Base-by-base conservation (phyloP, 1,140 invertebrate genomes). In the Drosophila hydei region DNA sequence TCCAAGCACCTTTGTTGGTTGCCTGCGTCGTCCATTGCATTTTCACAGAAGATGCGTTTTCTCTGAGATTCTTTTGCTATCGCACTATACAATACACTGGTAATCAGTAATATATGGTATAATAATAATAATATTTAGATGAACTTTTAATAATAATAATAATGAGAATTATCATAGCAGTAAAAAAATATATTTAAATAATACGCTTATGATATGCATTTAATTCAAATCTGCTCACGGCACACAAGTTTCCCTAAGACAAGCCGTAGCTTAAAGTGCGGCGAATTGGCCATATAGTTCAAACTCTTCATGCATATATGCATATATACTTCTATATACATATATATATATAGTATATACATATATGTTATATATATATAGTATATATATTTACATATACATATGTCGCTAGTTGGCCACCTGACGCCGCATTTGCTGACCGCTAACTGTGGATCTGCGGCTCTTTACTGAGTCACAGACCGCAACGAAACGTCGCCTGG, bases 391-490 rank as follows among this genome's bases (percentile, higher is more conserved):
- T 1, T 52, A 12, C 16, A 36, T 54, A 25, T 2, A 40, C 25
- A 25, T 4, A 11, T 27, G 23, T 11, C 14, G 4, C 27, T 5
- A 36, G 27, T 36, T 51, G 58, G 48, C 50, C 71, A 73, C 58
- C 63, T 72, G 56, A 47, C 55, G 50, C 14, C 51, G 33, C 51
- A 64, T 19, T 19, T 27, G 25, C 52, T 64, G 47, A 72, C 60
- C 60, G 61, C 52, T 64, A 52, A 59, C 61, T 58, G 61, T 48
- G 16, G 23, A 50, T 38, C 30, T 48, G 16, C 52, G 21, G 42
- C 43, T 55, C 36, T 70, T 63, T 48, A 30, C 72, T 72, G 56
- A 75, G 69, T 75, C 62, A 75, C 40, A 63, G 36, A 63, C 61
- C 56, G 43, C 61, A 61, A 62, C 43, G 54, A 60, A 50, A 16